phyloP scores from a whole-genome alignment of 2,113 vertebrate species.

The Syngnathus floridae region DNA sequence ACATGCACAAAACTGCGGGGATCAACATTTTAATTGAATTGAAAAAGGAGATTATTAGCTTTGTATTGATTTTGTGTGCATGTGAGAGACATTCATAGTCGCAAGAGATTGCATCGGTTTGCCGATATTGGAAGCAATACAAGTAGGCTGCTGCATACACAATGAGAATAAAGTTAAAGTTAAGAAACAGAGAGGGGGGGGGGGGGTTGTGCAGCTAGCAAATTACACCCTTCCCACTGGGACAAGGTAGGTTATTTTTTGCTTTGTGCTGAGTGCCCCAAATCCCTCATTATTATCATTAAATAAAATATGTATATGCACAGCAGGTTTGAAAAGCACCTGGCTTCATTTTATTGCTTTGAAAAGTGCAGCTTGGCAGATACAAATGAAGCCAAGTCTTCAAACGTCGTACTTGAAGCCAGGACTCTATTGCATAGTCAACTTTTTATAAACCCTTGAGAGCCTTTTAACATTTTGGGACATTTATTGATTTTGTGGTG shows the following conservation, averaged over 20 bases:
- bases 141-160: background rate
- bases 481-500: background rate
- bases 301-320: background rate
- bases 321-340: background rate
- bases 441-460: too few relatives aligned
- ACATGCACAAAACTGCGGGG: background rate
- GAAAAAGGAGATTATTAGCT: background rate
- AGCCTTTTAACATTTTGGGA: too few relatives aligned
- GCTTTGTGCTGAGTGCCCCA: background rate
- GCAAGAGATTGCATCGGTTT: background rate
- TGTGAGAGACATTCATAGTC: background rate
- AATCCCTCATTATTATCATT: conserved; percentile 1
- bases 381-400: too few relatives aligned
- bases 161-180: background rate
- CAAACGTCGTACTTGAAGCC: too few relatives aligned
- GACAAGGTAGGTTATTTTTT: conserved; percentile 1
- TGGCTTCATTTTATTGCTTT: background rate
- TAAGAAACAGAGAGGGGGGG: background rate
- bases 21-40: background rate
- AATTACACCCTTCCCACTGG: conserved; percentile 1
- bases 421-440: too few relatives aligned
- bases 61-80: background rate
- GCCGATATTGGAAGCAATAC: background rate
- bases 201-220: background rate
- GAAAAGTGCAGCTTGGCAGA: background rate